Percentiles rank a stretch among this genome's conserved stretches.
Evolutionary conservation across 53 echinoderm and acorn worm species (phyloP).

Genomic region (Henricia sp.): DNA sequence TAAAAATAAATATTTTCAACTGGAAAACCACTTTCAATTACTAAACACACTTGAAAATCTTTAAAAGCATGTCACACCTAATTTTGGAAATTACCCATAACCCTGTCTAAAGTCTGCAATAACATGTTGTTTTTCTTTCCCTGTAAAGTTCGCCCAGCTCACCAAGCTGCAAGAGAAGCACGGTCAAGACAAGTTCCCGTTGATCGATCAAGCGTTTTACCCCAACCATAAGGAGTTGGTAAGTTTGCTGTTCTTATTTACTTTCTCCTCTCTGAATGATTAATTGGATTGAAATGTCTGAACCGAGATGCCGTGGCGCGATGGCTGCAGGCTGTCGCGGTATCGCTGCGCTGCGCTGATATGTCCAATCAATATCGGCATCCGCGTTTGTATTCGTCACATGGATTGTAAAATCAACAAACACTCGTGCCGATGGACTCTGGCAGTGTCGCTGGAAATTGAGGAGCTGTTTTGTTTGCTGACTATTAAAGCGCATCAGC

Average conservation of each 20-base stretch:
- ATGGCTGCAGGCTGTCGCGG: constrained; percentile 19
- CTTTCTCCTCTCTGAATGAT: constrained; percentile 14
- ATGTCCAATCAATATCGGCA: constrained; percentile 18
- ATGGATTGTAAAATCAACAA: not conserved
- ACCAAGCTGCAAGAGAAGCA: constrained; percentile 82
- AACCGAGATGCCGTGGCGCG: constrained; percentile 26
- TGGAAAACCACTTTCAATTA: too few relatives aligned
- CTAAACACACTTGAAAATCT: too few relatives aligned
- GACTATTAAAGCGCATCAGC: too few relatives aligned
- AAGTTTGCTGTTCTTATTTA: constrained; percentile 35
- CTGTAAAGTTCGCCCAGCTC: constrained; percentile 85
- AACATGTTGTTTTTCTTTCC: not conserved
- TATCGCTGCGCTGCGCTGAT: not conserved
- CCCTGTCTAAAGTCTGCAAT: too few relatives aligned
- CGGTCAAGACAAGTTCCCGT: constrained; percentile 89
- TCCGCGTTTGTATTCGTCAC: not conserved
- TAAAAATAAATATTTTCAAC: too few relatives aligned
- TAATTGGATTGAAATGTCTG: constrained; percentile 31
- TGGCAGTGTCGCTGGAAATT: not conserved
- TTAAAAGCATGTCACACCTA: too few relatives aligned
- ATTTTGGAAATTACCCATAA: too few relatives aligned
- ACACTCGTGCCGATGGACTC: not conserved
- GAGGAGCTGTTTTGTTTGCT: too few relatives aligned
- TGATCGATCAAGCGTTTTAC: constrained; percentile 97
- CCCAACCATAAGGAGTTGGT: constrained; percentile 99